These are phyloP conservation scores for Cenopis cana DNA, from an alignment of 2,888 invertebrate species.

Conservation along the genomic window DNA sequence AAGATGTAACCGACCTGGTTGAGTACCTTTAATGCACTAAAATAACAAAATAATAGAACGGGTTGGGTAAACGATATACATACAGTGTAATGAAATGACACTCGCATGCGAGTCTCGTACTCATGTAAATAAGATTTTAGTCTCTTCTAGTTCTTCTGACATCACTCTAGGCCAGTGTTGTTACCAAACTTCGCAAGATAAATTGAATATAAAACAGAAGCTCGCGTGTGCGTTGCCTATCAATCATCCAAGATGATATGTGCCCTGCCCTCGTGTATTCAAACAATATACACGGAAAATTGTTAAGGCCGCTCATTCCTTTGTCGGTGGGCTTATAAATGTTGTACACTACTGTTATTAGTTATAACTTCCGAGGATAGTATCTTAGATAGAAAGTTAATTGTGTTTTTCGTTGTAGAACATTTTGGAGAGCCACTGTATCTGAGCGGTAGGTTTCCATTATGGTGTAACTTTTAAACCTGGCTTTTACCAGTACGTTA, in stretches of 20 bases:
- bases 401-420: too few relatives aligned
- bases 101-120: too few relatives aligned
- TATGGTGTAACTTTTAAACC: too few relatives aligned
- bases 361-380: background rate
- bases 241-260: slow-evolving; percentile 65
- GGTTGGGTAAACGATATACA: too few relatives aligned
- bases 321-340: background rate
- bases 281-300: slow-evolving; percentile 49
- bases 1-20: too few relatives aligned
- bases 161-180: slow-evolving; percentile 48
- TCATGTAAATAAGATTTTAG: too few relatives aligned
- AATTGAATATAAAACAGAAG: slow-evolving; percentile 68
- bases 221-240: slow-evolving; percentile 66
- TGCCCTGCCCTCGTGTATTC: slow-evolving; percentile 52
- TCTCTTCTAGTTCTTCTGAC: slow-evolving; percentile 43
- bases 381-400: background rate
- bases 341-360: background rate
- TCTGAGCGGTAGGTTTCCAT: too few relatives aligned
- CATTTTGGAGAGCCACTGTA: too few relatives aligned
- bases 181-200: slow-evolving; percentile 64
- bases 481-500: too few relatives aligned
- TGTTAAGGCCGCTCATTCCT: background rate
- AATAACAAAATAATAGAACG: too few relatives aligned
- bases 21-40: too few relatives aligned
- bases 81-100: too few relatives aligned